Evolutionary conservation across 2,888 invertebrate species (phyloP).

Genomic region (Stictocephala bisonia): DNA sequence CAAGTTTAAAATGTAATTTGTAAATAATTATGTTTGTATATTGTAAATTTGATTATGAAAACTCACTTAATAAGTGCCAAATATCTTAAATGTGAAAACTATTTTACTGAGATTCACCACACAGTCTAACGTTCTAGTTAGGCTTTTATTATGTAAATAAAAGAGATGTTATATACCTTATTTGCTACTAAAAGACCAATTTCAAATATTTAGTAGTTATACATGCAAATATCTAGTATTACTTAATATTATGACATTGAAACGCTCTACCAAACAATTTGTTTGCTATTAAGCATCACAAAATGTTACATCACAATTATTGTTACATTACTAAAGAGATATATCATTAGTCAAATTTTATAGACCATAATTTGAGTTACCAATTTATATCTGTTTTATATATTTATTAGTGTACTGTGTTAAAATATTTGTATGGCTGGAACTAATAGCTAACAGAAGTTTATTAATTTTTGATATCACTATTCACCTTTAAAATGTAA

Average conservation of each 20-base stretch:
- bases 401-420: conserved; percentile 34
- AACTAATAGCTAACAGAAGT: conserved; percentile 1
- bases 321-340: conserved; percentile 1
- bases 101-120: conserved; percentile 17
- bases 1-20: too few species aligned
- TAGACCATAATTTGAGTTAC: conserved; percentile 27
- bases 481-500: conserved; percentile 34
- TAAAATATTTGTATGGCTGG: conserved; percentile 10
- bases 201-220: conserved; percentile 4
- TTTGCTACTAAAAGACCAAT: conserved; percentile 36
- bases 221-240: conserved; percentile 8
- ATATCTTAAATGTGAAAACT: too few species aligned
- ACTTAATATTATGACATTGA: not conserved
- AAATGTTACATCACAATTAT: conserved; percentile 25
- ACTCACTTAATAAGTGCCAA: too few species aligned
- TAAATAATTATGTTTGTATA: too few species aligned
- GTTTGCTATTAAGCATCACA: conserved; percentile 19
- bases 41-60: too few species aligned
- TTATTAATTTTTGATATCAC: conserved; percentile 36
- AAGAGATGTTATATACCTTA: conserved; percentile 21
- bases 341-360: conserved; percentile 14
- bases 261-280: conserved; percentile 39
- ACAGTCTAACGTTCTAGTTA: conserved; percentile 46
- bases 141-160: conserved; percentile 9
- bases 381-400: conserved; percentile 19